Evolutionary conservation across 2,797 vertebrate genomes (phyloP), one percentile per base, ranked within the genome.

Genomic region (Cyprinodon diabolis): DNA sequence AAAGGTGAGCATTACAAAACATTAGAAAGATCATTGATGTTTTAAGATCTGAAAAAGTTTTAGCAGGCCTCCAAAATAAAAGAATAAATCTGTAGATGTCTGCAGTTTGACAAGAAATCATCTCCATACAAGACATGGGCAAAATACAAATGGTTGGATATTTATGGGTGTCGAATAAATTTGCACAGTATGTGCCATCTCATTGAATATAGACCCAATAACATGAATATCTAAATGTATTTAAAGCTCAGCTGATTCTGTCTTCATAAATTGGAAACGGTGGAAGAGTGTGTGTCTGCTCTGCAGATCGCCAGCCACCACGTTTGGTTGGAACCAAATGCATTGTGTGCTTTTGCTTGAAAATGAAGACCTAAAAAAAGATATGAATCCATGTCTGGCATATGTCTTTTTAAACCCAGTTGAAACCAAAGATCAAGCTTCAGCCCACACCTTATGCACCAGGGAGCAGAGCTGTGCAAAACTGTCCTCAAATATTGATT

Each of bases 401-500:
- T 68, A 21, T 47, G 55, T 48, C 62, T 62, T 72, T 81, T n/a
- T 66, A 47, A 75, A 66, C 68, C 51, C 30, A 60, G 66, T 54
- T 72, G 77, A 76, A 84, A 75, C 71, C n/a, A 48, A 70, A 74
- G 81, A 69, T 70, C 65, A 79, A 88, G 70, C 71, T 86, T 84
- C 84, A 91, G 87, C 75, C 80, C 84, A 82, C 78, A 86, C 84
- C 69, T 68, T 68, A 55, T 85, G 88, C 92, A 90, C 88, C 58
- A 81, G 89, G 89, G 91, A 94, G 89, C 86, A 68, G 71, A 66
- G 77, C 69, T 58, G 83, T 25, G 76, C 89, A 90, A 91, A 65
- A 93, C 84, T 89, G 90, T 92, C 88, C 89, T 93, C 90, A 90
- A 92, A 93, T 92, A 93, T 93, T 89, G 89, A 94, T 93, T 93